Evolutionary conservation across 2,797 vertebrate species (phyloP).

Genomic region (Urophycis tenuis): DNA sequence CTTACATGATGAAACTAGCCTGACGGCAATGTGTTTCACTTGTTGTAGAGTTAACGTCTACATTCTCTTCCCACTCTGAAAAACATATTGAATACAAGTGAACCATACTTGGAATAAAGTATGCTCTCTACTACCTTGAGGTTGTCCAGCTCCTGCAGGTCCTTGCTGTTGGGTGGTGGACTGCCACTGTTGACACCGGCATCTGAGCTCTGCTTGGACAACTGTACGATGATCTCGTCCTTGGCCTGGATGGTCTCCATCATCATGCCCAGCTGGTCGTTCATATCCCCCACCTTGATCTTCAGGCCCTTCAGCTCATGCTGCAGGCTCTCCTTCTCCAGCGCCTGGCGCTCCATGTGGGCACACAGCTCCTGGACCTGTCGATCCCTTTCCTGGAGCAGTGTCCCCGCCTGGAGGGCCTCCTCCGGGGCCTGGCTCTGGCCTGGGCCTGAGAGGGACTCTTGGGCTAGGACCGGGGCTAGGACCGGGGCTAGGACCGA

Average conservation of each 20-base stretch:
- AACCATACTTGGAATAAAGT: neutral
- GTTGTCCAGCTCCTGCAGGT: slow-evolving; percentile 80
- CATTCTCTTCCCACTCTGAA: neutral
- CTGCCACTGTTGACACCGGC: slow-evolving; percentile 52
- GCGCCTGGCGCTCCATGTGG: slow-evolving; percentile 80
- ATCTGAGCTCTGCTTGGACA: slow-evolving; percentile 74
- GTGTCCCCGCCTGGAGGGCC: slow-evolving; percentile 49
- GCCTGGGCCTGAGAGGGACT: slow-evolving; percentile 30
- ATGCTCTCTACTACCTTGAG: slow-evolving; percentile 72
- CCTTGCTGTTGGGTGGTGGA: slow-evolving; percentile 48
- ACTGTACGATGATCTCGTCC: slow-evolving; percentile 92
- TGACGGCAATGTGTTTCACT: neutral
- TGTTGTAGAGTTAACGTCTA: neutral
- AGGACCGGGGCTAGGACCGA: slow-evolving; percentile 35
- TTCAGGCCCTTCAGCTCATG: slow-evolving; percentile 83
- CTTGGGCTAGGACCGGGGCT: slow-evolving; percentile 33
- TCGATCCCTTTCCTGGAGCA: slow-evolving; percentile 77
- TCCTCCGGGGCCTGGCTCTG: slow-evolving; percentile 21
- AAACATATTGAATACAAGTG: no score
- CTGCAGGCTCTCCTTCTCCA: slow-evolving; percentile 86
- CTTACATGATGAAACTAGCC: neutral
- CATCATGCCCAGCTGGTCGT: slow-evolving; percentile 86
- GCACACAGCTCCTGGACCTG: slow-evolving; percentile 81
- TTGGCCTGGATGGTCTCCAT: slow-evolving; percentile 98
- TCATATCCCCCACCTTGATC: slow-evolving; percentile 84